These are phyloP conservation scores for Butorides virescens DNA, from an alignment of 2,113 vertebrate species.

Conservation along the genomic window DNA sequence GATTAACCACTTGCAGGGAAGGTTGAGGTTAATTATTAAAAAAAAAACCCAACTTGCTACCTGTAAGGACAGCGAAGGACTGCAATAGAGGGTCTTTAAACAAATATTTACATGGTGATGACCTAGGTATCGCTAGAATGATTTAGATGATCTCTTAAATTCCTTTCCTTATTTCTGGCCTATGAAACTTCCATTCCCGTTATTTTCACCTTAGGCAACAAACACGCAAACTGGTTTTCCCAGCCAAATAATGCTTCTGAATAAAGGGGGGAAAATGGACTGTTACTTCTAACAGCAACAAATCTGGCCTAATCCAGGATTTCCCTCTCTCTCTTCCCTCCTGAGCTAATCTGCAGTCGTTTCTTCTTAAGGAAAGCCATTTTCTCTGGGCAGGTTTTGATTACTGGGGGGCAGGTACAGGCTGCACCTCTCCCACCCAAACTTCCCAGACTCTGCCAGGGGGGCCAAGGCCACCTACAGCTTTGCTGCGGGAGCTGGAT, in stretches of 20 bases:
- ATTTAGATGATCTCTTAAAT: neutral
- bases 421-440: neutral
- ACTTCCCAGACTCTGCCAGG: neutral
- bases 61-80: neutral
- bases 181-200: neutral
- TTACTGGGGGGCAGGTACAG: neutral
- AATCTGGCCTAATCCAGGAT: neutral
- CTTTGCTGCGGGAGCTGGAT: neutral
- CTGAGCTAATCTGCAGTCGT: neutral
- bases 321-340: neutral
- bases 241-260: neutral
- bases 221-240: neutral
- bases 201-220: neutral
- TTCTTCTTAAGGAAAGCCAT: neutral
- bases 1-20: neutral
- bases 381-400: neutral
- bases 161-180: neutral
- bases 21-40: neutral
- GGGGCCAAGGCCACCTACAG: accelerated
- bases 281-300: neutral
- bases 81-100: neutral
- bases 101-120: neutral
- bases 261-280: neutral
- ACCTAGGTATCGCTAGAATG: neutral
- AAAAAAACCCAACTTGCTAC: neutral